Percentiles rank a stretch among this genome's conserved stretches.
Evolutionary conservation across 2,797 vertebrate genomes (phyloP).

Genomic region (Micrastur ruficollis): DNA sequence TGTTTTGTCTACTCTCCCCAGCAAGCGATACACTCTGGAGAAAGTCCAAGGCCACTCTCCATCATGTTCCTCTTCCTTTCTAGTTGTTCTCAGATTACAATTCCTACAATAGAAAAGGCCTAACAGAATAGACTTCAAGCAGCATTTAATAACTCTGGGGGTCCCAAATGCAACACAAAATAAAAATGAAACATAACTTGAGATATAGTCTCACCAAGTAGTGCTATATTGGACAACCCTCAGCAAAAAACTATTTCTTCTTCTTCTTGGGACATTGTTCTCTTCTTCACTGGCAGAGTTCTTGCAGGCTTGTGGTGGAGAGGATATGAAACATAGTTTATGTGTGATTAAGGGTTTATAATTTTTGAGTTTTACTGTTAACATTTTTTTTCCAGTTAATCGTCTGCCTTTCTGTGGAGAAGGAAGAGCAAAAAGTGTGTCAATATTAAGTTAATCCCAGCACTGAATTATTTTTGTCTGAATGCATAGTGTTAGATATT

Average conservation of each 20-base stretch:
- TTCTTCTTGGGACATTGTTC: neutral
- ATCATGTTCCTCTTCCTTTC: neutral
- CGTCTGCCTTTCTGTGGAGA: neutral
- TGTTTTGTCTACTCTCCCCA: neutral
- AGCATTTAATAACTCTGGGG: neutral
- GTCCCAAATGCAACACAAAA: neutral
- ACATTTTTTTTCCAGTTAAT: neutral
- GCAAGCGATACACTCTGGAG: accelerated
- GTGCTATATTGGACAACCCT: neutral
- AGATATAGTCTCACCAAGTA: neutral
- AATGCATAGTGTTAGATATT: neutral
- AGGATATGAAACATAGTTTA: neutral
- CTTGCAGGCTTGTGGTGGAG: neutral
- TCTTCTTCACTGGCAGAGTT: neutral
- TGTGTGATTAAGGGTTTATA: neutral
- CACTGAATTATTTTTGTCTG: neutral
- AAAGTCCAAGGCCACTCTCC: neutral
- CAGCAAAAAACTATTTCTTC: neutral
- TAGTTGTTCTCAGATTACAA: neutral
- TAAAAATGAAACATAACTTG: neutral
- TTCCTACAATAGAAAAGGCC: too few species aligned
- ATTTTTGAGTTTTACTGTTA: neutral
- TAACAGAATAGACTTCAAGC: neutral
- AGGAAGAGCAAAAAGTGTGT: neutral
- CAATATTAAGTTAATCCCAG: neutral